Base-by-base conservation (phyloP, 2,113 vertebrate genomes). In the Catagonus wagneri region DNA sequence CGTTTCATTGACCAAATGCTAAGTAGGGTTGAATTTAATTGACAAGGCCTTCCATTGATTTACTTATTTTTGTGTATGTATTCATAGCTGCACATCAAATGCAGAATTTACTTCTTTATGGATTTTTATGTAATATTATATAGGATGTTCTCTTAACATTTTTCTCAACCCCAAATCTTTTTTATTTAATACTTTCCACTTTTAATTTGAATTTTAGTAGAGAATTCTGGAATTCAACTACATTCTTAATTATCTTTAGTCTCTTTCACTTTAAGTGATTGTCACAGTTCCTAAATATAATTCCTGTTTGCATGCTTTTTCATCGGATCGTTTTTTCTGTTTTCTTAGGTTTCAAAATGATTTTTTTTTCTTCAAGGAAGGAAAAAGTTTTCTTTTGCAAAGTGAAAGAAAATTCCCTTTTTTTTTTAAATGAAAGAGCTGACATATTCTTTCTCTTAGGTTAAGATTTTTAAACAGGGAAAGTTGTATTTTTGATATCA, bases 41-140 rank as follows among this genome's bases (percentile, higher is more conserved):
- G 7, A 32, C 56, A 90, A 39, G 32, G 1, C 0, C 8, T 65
- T 87, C 0, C 54, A 6, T 12, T 36, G 66, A 15, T 63, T 95
- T 36, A 1, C 2, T 96, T 72, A 44, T 92, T 39, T 84, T 68
- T 54, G 14, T 76, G 44, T 44, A 8, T 0, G 20, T 94, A 19
- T 60, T 66, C 83, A 25, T 2, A 95, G 96, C 93, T 95, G 0
- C 27, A 75, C 69, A 94, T 60, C 60, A 91, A 80, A 91, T 71
- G 44, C 0, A 0, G 54, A 50, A 63, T 13, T 65, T 32, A 44
- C 14, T 83, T 44, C 15, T 36, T 39, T 23, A 69, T 91, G 19
- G 22, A 60, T 87, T 60, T 96, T 76, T 29, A 95, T 97, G 89
- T 52, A 65, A 50, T 32, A n/a, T 60, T n/a, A 3, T 13, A 56